Evolutionary conservation across 2,888 invertebrate genomes (phyloP), one percentile per base, ranked within the genome.

Genomic region (Caenorhabditis angaria): DNA sequence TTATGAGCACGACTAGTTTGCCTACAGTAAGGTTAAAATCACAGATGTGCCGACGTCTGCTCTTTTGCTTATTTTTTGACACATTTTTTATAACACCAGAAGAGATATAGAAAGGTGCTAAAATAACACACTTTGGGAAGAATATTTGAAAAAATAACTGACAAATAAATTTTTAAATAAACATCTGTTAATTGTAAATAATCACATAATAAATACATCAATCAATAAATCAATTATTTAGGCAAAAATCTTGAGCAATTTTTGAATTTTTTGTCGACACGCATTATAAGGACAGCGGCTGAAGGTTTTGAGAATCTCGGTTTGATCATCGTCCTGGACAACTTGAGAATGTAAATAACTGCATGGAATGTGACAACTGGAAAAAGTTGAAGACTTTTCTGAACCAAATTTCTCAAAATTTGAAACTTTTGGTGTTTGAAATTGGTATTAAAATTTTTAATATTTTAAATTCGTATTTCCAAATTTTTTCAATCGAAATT

Each of bases 351-450:
- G n/a, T 4, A 56, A n/a, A 4, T 3, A 22, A 32, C 18, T n/a
- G 35, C 56, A 56, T 18, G 56, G 56, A n/a, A 56, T 20, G 22
- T 56, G 35, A 28, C 56, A 56, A 18, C 56, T 56, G 35, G 35
- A 56, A 54, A 54, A 4, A 20, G n/a, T n/a, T n/a, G n/a, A 35
- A 14, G 14, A 24, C 6, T 50, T 24, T 8, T 3, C 2, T 50
- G 41, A 14, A 14, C 14, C 14, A 10, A 32, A 32, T 10, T 32
- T 32, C 5, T 5, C 10, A 32, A 32, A 32, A 32, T 32, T 32
- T 32, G 32, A 32, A 32, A 32, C 32, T 5, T 32, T 32, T 10
- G 10, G 32, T 32, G 32, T 32, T 32, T 32, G 10, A 32, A 8
- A 32, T 32, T 32, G 32, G 32, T 32, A 35, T 35, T 35, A 10